Base-by-base conservation (phyloP, 2,113 vertebrate genomes). In the Theristicus caerulescens region DNA sequence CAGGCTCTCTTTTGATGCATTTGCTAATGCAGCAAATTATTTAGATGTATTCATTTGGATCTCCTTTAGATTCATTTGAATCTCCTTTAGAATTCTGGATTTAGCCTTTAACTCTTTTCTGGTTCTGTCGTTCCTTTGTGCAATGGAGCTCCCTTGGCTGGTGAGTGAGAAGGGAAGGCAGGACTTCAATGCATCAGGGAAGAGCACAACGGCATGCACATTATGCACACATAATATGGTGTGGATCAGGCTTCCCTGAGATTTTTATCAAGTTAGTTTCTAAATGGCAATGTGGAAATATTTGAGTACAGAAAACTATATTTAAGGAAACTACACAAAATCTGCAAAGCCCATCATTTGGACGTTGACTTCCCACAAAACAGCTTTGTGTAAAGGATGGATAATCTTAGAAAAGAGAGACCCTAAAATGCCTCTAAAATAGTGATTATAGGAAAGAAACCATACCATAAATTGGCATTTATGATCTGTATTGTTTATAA, bases 151-250 rank as follows among this genome's bases (percentile, higher is more conserved):
- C 7, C 52, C 7, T 16, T 59, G 52, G 9, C 11, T 76, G 62
- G 13, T 74, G 47, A 71, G 27, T 9, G 3, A 59, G 66, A 46
- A 67, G 49, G 34, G 20, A 79, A 64, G 17, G 32, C 9, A 42
- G 0, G 0, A 27, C 12, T 59, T 34, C 2, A 24, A 34, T 15
- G 52, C 24, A 12, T 58, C 2, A 10, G 26, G 13, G 16, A 7
- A 11, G 12, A n/a, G 34, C 38, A 62, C 20, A 47, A 47, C 0
- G 1, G 17, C 2, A 3, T 7, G 40, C 24, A 31, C 0, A 0
- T 38, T 51, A 20, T 12, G 16, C 26, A n/a, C 5, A 21, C 3
- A 0, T 19, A 21, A 24, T 11, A 27, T 2, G 5, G 7, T n/a
- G 16, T 76, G 4, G 13, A n/a, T 42, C 2, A 38, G 38, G 26